Base-by-base conservation (phyloP, 2,888 invertebrate genomes). In the Drosophila bunnanda region DNA sequence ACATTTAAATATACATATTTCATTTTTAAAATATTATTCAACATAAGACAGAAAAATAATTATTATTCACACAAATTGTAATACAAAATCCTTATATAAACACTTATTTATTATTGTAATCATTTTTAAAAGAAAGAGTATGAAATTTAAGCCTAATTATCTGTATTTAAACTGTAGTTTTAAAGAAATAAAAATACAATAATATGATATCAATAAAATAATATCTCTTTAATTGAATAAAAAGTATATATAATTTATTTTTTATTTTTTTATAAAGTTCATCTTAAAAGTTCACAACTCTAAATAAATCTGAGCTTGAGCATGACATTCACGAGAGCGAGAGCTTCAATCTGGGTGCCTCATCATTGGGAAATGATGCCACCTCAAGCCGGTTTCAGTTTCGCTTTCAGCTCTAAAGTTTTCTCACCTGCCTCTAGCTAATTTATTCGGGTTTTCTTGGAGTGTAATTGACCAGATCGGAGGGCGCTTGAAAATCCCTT, bases 301-400 rank as follows among this genome's bases (percentile, higher is more conserved):
- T 41, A 46, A 12, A 20, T 4, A 28, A 41, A 69, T 57, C 52
- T 80, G 81, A 83, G 75, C 88, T 89, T 87, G 88, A 70, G 84
- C 79, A 71, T 85, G 79, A 62, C 88, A 85, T 84, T 79, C 85
- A 82, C 3, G 54, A 44, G 58, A 61, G 55, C 25, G 25, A 59
- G 56, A 39, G 44, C 44, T 36, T 36, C 25, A n/a, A 30, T 38
- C 36, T 54, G 68, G 66, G 41, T 86, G 87, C 78, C 76, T 55
- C 70, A 50, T 44, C 60, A 85, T 83, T 78, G 68, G 78, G 61
- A 75, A 85, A 82, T 76, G 50, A 66, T 78, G 87, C 74, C 80
- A 82, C 66, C 66, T 50, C 64, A 88, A 88, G 86, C 82, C 77
- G 76, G 88, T 85, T 88, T 82, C 65, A 39, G 70, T 41, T 66